A percentile compares a stretch with the other conserved stretches of the same genome.
Conservation (phyloP, 2,113 vertebrate genomes). For the Tautogolabrus adspersus region DNA sequence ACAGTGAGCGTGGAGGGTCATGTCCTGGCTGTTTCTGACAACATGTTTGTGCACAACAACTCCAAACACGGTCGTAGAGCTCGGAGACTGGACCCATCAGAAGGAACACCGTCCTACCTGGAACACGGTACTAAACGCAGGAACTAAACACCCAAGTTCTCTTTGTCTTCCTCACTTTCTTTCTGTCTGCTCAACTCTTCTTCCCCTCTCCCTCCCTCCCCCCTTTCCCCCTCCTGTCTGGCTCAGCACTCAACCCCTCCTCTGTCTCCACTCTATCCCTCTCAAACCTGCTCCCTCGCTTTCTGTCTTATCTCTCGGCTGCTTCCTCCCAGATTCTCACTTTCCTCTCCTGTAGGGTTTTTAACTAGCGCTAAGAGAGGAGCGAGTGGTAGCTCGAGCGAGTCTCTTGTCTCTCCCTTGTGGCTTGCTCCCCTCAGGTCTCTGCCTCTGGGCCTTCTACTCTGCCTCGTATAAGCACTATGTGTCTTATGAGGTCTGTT, state of each 20-base stretch:
- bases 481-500: conserved; percentile 83
- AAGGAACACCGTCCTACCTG: conserved; percentile 78
- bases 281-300: conserved; percentile 60
- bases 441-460: conserved; percentile 77
- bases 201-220: conserved; percentile 2
- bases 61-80: conserved; percentile 86
- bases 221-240: conserved; percentile 45
- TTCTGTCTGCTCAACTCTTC: conserved; percentile 43
- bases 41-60: conserved; percentile 99
- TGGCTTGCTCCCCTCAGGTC: conserved; percentile 79
- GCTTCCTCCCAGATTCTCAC: conserved; percentile 69
- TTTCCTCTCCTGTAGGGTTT: conserved; percentile 73
- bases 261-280: conserved; percentile 58
- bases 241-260: conserved; percentile 52
- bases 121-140: conserved; percentile 74
- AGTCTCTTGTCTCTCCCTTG: conserved; percentile 75
- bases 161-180: conserved; percentile 60
- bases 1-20: conserved; percentile 88
- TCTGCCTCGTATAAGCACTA: conserved; percentile 79
- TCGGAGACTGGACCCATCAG: conserved; percentile 77
- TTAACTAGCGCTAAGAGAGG: conserved; percentile 70
- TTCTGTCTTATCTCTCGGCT: conserved; percentile 63
- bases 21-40: conserved; percentile 95
- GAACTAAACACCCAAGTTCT: conserved; percentile 35
- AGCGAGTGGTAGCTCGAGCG: conserved; percentile 68